A percentile compares a stretch with the other conserved stretches of the same genome.
These are phyloP conservation scores for Siderastrea siderea DNA, from an alignment of 92 coral and sea anemone genomes.

Conservation along the genomic window DNA sequence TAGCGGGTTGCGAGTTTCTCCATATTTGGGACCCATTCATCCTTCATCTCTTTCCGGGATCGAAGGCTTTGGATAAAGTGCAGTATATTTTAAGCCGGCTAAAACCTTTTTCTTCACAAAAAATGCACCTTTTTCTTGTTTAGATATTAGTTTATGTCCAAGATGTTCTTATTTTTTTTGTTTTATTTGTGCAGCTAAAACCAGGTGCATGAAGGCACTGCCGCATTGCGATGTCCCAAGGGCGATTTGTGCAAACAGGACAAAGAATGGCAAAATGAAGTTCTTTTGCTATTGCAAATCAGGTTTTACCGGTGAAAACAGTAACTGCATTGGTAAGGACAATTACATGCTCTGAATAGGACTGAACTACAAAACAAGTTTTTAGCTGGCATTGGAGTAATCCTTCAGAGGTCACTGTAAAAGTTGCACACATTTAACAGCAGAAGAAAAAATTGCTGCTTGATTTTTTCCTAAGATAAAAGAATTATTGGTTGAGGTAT, in stretches of 20 bases:
- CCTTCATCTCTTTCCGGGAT: too few species aligned
- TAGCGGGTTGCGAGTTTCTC: too few species aligned
- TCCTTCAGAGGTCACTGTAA: too few species aligned
- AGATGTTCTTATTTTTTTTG: background rate
- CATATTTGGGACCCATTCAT: too few species aligned
- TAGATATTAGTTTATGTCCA: background rate
- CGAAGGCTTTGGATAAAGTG: too few species aligned
- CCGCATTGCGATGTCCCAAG: conserved; percentile 31
- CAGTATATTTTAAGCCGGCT: too few species aligned
- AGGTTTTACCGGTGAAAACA: conserved; percentile 12
- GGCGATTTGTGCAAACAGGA: background rate
- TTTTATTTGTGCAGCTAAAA: background rate
- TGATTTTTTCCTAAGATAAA: too few species aligned
- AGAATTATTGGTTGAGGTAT: too few species aligned
- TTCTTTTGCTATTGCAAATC: background rate
- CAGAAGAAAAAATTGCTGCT: too few species aligned
- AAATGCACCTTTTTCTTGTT: background rate
- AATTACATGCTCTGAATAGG: background rate
- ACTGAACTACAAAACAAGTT: background rate
- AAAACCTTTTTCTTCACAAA: too few species aligned
- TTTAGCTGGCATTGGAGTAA: too few species aligned
- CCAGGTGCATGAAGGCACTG: background rate
- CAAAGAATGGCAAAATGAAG: background rate
- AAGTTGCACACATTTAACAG: too few species aligned
- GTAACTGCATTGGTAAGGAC: conserved; percentile 8